Evolutionary conservation across 2,113 vertebrate genomes (phyloP).

Genomic region (Mirounga angustirostris): DNA sequence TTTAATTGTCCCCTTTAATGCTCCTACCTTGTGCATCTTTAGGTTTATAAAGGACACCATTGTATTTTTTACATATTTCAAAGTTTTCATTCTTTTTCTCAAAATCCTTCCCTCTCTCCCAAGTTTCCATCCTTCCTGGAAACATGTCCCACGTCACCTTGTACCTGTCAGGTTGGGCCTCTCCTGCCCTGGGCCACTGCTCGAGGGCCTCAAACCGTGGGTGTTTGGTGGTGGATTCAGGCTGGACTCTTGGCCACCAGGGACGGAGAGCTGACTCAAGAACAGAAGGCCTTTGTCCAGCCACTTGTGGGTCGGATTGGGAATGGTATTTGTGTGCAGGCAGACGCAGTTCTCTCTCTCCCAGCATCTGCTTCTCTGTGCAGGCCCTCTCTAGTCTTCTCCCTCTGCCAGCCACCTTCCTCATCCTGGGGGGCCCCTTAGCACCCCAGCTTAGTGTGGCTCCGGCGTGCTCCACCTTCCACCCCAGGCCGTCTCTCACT

Average conservation of each 20-base stretch:
- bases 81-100: background rate
- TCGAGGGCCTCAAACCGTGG: background rate
- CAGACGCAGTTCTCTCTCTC: no score
- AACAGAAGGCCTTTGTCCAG: background rate
- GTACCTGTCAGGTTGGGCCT: background rate
- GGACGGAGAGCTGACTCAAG: background rate
- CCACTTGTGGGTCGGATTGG: background rate
- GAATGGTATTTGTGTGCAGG: background rate
- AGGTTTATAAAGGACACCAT: background rate
- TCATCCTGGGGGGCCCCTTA: accelerated
- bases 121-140: background rate
- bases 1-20: background rate
- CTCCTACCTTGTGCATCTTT: background rate
- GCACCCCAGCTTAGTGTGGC: accelerated
- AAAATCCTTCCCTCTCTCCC: background rate
- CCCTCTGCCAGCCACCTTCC: background rate
- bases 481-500: accelerated
- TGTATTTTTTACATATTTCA: background rate
- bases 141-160: background rate
- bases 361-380: background rate
- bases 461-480: background rate
- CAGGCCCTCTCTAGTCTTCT: background rate
- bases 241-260: background rate
- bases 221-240: background rate
- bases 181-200: background rate